Percentiles rank a stretch among this genome's conserved stretches.
Evolutionary conservation across 2,797 vertebrate genomes (phyloP).

Genomic region (Petrocephalus schoutedeni): DNA sequence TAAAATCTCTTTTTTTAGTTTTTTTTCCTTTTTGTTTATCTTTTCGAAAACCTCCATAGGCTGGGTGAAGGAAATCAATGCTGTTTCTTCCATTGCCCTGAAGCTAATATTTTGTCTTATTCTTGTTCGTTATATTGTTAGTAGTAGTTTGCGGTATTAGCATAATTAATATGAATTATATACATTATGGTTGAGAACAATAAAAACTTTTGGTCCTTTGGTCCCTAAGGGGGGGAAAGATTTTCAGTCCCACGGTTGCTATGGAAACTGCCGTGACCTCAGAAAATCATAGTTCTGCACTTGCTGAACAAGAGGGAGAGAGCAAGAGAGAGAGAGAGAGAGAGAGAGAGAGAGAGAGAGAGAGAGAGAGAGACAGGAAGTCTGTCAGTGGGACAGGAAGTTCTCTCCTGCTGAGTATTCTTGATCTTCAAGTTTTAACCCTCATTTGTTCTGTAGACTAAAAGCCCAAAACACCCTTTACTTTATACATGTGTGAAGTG

Average conservation of each 20-base stretch:
- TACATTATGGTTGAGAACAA: constrained; percentile 45
- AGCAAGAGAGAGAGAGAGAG: constrained; percentile 23
- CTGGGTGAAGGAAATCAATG: constrained; percentile 28
- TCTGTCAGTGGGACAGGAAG: constrained; percentile 31
- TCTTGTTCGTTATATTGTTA: constrained; percentile 39
- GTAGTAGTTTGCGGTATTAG: constrained; percentile 43
- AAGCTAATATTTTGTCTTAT: constrained; percentile 34
- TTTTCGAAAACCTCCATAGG: constrained; percentile 24
- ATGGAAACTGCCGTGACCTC: constrained; percentile 27
- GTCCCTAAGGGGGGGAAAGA: constrained; percentile 35
- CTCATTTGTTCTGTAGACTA: constrained; percentile 41
- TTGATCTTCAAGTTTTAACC: constrained; percentile 37
- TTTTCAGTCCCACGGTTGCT: constrained; percentile 21
- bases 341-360: constrained; percentile 24
- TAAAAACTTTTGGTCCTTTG: constrained; percentile 54
- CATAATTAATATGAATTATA: constrained; percentile 42
- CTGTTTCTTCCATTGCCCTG: constrained; percentile 34
- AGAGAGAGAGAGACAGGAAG: constrained; percentile 23
- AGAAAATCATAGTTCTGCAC: constrained; percentile 23
- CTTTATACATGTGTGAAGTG: constrained; percentile 4
- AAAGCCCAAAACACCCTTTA: constrained; percentile 32
- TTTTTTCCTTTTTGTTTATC: constrained; percentile 16
- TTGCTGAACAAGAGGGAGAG: constrained; percentile 21
- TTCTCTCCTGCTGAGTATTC: constrained; percentile 18
- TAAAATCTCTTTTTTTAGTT: constrained; percentile 23